Evolutionary conservation across 35 echinoderm and acorn worm genomes (phyloP).

Genomic region (Amphiura filiformis): DNA sequence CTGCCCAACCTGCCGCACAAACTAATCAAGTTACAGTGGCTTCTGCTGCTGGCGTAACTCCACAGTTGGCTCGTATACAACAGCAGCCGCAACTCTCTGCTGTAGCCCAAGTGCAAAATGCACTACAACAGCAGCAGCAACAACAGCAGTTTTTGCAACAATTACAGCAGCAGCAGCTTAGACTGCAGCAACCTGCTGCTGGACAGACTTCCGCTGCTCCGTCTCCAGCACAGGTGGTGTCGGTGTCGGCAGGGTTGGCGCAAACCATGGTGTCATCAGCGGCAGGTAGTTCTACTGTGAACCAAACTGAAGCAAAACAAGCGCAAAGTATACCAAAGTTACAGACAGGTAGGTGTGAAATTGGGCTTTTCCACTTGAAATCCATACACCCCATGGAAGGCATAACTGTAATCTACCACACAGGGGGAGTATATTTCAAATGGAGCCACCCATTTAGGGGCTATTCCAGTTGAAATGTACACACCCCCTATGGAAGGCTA

Average conservation of each 20-base stretch:
- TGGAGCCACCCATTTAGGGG: too few relatives aligned
- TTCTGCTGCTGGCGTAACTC: conserved; percentile 24
- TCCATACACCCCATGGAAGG: too few relatives aligned
- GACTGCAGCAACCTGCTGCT: conserved; percentile 59
- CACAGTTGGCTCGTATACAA: conserved; percentile 9
- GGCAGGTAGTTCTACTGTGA: neutral
- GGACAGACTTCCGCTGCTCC: too few relatives aligned
- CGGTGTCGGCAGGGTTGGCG: conserved; percentile 4
- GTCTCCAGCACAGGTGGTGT: conserved; percentile 37
- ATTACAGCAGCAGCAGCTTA: conserved; percentile 41
- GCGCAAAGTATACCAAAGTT: neutral
- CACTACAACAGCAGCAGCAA: conserved; percentile 50
- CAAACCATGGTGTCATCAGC: neutral
- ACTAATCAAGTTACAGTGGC: neutral
- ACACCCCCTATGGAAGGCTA: too few relatives aligned
- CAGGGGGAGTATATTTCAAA: too few relatives aligned
- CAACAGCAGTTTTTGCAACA: conserved; percentile 31
- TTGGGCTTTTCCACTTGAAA: too few relatives aligned
- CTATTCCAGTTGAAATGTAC: too few relatives aligned
- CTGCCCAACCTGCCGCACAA: neutral
- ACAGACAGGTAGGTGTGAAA: neutral
- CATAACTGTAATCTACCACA: too few relatives aligned
- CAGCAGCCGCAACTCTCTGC: conserved; percentile 3
- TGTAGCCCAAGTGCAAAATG: conserved; percentile 39
- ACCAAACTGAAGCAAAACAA: conserved; percentile 2